Evolutionary conservation across 2,797 vertebrate species (phyloP).

Genomic region (Chrosomus eos): DNA sequence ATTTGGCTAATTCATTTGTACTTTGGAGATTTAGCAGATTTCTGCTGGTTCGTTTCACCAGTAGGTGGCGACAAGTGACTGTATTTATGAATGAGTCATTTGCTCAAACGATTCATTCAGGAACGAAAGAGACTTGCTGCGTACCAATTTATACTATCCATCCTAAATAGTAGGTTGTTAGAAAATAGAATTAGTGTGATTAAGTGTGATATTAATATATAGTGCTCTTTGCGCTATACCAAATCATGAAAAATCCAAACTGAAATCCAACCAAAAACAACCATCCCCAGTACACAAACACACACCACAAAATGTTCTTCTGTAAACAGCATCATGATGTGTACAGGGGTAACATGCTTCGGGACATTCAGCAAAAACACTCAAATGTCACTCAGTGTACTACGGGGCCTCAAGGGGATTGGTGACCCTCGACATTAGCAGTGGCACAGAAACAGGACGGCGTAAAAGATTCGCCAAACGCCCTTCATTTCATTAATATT

Average conservation of each 20-base stretch:
- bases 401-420: slow-evolving; percentile 22
- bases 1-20: neutral
- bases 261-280: too few species aligned
- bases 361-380: slow-evolving; percentile 36
- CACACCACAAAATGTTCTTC: slow-evolving; percentile 2
- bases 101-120: neutral
- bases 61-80: neutral
- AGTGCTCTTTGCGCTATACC: too few species aligned
- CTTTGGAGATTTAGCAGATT: neutral
- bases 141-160: neutral
- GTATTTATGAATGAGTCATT: neutral
- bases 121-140: neutral
- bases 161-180: neutral
- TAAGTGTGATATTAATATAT: too few species aligned
- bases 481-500: slow-evolving; percentile 45
- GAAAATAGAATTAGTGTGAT: too few species aligned
- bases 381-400: slow-evolving; percentile 44
- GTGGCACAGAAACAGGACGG: slow-evolving; percentile 41
- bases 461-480: slow-evolving; percentile 42
- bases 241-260: too few species aligned
- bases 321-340: slow-evolving; percentile 29
- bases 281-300: neutral
- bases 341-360: slow-evolving; percentile 18
- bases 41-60: neutral
- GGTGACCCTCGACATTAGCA: slow-evolving; percentile 49